Conservation (phyloP, 2,888 invertebrate genomes). For the Latheticus oryzae region DNA sequence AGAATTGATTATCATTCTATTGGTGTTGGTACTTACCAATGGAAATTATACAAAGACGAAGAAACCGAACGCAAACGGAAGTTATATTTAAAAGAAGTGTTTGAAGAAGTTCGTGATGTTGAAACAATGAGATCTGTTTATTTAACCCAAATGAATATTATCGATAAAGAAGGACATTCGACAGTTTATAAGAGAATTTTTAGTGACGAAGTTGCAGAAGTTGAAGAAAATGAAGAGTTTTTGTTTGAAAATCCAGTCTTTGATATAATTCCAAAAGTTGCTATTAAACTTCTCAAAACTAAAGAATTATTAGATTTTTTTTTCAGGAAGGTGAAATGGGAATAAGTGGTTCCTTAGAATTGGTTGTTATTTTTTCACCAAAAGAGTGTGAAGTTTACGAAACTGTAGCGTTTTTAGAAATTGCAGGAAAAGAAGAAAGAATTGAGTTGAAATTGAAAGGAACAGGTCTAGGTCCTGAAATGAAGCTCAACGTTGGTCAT, state of each 20-base stretch:
- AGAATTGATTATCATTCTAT: background rate
- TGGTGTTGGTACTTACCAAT: constrained; percentile 15
- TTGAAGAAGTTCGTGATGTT: constrained; percentile 53
- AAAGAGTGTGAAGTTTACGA: constrained; percentile 67
- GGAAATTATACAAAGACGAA: constrained; percentile 11
- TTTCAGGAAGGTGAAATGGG: constrained; percentile 71
- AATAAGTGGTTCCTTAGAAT: constrained; percentile 69
- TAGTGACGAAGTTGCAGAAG: constrained; percentile 61
- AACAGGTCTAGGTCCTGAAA: constrained; percentile 70
- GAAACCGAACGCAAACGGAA: background rate
- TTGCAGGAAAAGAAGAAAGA: constrained; percentile 69
- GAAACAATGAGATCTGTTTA: constrained; percentile 54
- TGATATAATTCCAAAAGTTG: constrained; percentile 64
- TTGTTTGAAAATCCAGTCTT: constrained; percentile 62
- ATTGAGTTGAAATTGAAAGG: constrained; percentile 69
- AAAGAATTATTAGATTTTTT: constrained; percentile 39
- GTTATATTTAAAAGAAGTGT: constrained; percentile 49
- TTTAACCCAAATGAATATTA: constrained; percentile 55
- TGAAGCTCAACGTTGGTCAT: constrained; percentile 69
- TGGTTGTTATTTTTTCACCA: constrained; percentile 71
- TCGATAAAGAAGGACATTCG: constrained; percentile 56
- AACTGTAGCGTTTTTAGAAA: constrained; percentile 70
- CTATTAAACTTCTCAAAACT: constrained; percentile 2
- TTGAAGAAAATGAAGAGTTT: constrained; percentile 58
- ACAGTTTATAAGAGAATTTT: constrained; percentile 65